phyloP scores from a whole-genome alignment of 2,888 invertebrate species.

The Tipula confusa region DNA sequence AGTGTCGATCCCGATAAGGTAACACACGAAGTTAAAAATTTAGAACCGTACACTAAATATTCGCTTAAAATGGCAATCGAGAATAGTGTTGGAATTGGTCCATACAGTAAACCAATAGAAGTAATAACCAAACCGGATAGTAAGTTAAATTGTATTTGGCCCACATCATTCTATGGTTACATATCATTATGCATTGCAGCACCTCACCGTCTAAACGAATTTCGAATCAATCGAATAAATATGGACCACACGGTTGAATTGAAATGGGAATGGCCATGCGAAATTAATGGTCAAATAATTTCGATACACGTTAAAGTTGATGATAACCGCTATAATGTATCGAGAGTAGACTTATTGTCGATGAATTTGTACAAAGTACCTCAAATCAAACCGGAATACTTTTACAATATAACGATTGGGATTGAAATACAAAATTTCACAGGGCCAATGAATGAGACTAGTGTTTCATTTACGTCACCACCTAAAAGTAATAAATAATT shows the following conservation, averaged over 20 bases:
- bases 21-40: not conserved
- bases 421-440: not conserved
- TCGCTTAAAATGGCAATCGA: not conserved
- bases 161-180: not conserved
- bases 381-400: not conserved
- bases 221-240: not conserved
- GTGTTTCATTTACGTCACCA: not conserved
- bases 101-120: not conserved
- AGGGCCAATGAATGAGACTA: not conserved
- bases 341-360: not conserved
- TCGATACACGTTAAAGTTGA: not conserved
- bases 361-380: not conserved
- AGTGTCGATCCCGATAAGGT: not conserved
- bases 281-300: not conserved
- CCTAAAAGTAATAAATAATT: not conserved
- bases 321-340: too few species aligned
- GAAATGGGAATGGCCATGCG: not conserved
- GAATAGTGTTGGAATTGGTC: not conserved
- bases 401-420: not conserved
- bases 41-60: not conserved
- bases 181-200: not conserved
- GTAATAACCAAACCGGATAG: not conserved
- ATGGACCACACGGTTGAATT: not conserved
- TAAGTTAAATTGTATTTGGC: not conserved
- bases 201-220: not conserved